Percentiles rank a stretch among this genome's conserved stretches.
These are phyloP conservation scores for Garrulus glandarius DNA, from an alignment of 2,797 vertebrate genomes.

Conservation along the genomic window DNA sequence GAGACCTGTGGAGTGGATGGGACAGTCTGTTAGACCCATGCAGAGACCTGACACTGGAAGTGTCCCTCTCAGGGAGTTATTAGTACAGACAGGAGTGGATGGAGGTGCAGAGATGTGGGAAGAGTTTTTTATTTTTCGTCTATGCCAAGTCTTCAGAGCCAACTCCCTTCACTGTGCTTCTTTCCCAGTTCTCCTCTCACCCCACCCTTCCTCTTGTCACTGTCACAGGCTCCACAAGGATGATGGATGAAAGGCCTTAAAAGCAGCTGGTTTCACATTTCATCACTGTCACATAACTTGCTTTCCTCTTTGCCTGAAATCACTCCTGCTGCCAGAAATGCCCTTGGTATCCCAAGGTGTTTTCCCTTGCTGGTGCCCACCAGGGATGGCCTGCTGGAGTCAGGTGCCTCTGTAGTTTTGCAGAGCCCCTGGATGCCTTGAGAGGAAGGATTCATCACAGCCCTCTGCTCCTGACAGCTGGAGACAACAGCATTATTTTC, in stretches of 20 bases:
- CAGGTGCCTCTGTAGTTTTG: background rate
- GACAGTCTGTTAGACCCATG: background rate
- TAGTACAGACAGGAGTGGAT: background rate
- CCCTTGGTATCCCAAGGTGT: slow-evolving; percentile 29
- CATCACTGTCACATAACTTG: slow-evolving; percentile 35
- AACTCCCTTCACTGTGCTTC: background rate
- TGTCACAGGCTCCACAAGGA: slow-evolving; percentile 14
- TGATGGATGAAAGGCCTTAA: slow-evolving; percentile 61
- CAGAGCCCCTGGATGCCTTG: background rate
- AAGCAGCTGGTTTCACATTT: slow-evolving; percentile 51
- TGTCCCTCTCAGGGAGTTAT: background rate
- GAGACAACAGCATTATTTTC: background rate
- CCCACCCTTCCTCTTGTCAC: slow-evolving; percentile 12
- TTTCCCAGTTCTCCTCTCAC: background rate
- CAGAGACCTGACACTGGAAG: background rate
- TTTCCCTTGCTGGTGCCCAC: accelerated
- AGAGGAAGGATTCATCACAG: background rate
- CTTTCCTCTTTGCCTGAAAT: slow-evolving; percentile 6
- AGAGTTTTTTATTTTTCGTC: slow-evolving; percentile 10
- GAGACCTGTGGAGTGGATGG: background rate
- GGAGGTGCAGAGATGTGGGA: background rate
- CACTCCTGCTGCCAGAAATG: background rate
- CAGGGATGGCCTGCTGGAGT: background rate
- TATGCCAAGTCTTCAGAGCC: background rate
- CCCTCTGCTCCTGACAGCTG: background rate